Conservation (phyloP, 2,113 vertebrate genomes). For the Podarcis muralis region DNA sequence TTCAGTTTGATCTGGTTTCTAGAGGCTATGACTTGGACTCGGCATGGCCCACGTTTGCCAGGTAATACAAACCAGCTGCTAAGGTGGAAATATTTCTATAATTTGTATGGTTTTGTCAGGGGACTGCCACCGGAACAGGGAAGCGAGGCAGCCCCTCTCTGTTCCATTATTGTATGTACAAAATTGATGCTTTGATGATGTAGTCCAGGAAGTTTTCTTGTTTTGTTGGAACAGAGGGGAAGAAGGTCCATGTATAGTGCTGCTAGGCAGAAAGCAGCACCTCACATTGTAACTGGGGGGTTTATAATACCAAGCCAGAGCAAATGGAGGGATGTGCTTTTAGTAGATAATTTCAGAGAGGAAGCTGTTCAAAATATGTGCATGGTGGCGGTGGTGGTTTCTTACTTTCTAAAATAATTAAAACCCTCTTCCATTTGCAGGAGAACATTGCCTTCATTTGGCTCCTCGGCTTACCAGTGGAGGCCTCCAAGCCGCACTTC, state of each 20-base stretch:
- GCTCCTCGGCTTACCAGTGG: conserved; percentile 83
- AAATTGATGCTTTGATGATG: background rate
- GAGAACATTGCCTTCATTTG: conserved; percentile 80
- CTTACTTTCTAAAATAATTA: too few relatives aligned
- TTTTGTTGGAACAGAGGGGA: background rate
- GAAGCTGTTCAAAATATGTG: background rate
- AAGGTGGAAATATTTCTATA: conserved; percentile 10
- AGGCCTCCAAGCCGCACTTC: conserved; percentile 92
- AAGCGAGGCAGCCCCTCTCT: background rate
- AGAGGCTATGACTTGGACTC: conserved; percentile 92
- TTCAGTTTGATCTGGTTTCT: conserved; percentile 90
- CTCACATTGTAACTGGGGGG: background rate
- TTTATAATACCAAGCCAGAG: background rate
- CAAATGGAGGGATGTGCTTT: background rate
- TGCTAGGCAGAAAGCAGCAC: too few relatives aligned
- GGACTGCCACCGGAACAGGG: too few relatives aligned
- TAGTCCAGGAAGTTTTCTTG: background rate
- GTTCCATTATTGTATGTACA: background rate
- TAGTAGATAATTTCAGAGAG: background rate
- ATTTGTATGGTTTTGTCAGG: conserved; percentile 1
- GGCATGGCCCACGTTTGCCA: conserved; percentile 91
- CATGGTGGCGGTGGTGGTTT: background rate
- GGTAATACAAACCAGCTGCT: conserved; percentile 72
- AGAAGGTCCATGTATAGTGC: background rate
- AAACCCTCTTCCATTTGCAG: conserved; percentile 70